Base-by-base conservation (phyloP, 2,113 vertebrate genomes). In the Forbesichthys agassizii region DNA sequence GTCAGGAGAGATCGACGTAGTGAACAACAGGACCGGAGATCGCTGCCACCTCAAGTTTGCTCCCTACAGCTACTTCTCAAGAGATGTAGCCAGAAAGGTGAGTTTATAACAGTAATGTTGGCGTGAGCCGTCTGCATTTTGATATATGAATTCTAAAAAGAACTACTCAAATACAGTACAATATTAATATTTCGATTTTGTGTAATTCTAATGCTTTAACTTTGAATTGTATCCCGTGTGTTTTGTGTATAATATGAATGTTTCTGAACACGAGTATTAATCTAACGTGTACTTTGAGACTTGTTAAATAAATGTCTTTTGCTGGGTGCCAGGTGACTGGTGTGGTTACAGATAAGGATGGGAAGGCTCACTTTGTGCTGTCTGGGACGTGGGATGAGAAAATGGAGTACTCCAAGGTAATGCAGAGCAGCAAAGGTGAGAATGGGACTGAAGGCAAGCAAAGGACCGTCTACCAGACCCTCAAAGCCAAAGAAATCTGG, bases 321-420 rank as follows among this genome's bases (percentile, higher is more conserved):
- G 64, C 61, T 67, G 33, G 20, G n/a, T 61, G 20, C 10, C 78
- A 99, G 97, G 97, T 99, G 11, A 98, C 96, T 0, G 98, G 98
- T 1, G 96, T 98, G 51, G 97, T 99, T 64, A 94, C 90, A 0
- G 98, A 99, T 69, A 93, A 93, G 5, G 83, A 91, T 0, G 97
- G 97, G 9, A 98, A 94, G 84, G 94, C 95, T 14, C 96, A 99
- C 71, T 99, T 95, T 1, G 89, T 94, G 57, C 90, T 99, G 3
- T 91, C 96, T 33, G 98, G 98, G 11, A 99, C 98, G 0, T 99
- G 98, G 97, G 97, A 99, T 7, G 98, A 99, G 88, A 97, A 97
- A 89, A 99, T 99, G 94, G 97, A 99, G 75, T 97, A 94, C 68
- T 95, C 95, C 70, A 93, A 93, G 79, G 93, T 96, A 53, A 92